Evolutionary conservation across 1,140 invertebrate species (phyloP).

Genomic region (Cydia pomonella): DNA sequence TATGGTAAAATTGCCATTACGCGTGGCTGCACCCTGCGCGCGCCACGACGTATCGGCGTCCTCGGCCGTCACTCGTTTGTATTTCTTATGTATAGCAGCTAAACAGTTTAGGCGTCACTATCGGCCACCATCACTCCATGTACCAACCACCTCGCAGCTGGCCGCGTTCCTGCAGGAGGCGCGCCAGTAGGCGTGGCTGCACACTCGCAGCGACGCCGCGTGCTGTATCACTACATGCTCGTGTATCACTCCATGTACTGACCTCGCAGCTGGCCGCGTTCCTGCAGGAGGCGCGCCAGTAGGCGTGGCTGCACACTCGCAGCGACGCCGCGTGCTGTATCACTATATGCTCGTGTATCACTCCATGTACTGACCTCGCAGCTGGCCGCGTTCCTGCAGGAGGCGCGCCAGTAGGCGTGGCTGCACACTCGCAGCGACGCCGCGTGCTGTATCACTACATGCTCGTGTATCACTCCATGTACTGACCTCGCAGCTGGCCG

Average conservation of each 20-base stretch:
- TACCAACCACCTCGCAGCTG: slow-evolving; percentile 96
- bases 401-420: slow-evolving; percentile 96
- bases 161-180: slow-evolving; percentile 92
- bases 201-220: slow-evolving; percentile 89
- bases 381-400: slow-evolving; percentile 90
- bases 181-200: slow-evolving; percentile 96
- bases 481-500: slow-evolving; percentile 90
- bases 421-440: slow-evolving; percentile 92
- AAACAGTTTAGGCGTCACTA: too few relatives aligned
- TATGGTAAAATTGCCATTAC: too few relatives aligned
- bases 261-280: slow-evolving; percentile 93
- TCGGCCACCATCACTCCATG: too few relatives aligned
- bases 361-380: slow-evolving; percentile 89
- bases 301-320: slow-evolving; percentile 94
- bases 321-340: slow-evolving; percentile 89
- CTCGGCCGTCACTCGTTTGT: too few relatives aligned
- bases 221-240: too few relatives aligned
- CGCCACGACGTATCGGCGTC: too few relatives aligned
- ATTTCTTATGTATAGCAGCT: too few relatives aligned
- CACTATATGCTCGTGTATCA: too few relatives aligned
- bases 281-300: slow-evolving; percentile 95
- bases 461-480: too few relatives aligned
- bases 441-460: too few relatives aligned
- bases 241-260: too few relatives aligned
- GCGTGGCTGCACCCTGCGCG: too few relatives aligned